Evolutionary conservation across 2,113 vertebrate species (phyloP).

Genomic region (Rhinopithecus roxellana): DNA sequence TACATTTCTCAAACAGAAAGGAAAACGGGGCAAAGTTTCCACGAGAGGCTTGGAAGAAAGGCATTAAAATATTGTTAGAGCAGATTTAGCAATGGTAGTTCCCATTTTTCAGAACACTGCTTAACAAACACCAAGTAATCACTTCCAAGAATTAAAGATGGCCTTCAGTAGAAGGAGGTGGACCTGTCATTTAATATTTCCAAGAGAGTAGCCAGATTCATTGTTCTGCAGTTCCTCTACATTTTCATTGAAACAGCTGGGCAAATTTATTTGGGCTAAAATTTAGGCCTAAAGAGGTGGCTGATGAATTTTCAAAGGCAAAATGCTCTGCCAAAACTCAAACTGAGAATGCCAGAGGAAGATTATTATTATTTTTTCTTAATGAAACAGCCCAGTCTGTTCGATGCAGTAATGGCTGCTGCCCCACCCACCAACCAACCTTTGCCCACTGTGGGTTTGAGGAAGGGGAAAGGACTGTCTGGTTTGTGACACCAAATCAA

Average conservation of each 20-base stretch:
- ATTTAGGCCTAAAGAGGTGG: not conserved
- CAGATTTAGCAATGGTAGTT: constrained; percentile 7
- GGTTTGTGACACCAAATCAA: not conserved
- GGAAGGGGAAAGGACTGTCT: not conserved
- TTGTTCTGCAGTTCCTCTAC: not conserved
- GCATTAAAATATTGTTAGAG: constrained; percentile 30
- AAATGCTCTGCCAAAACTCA: not conserved
- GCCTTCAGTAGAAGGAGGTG: not conserved
- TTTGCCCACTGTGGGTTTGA: not conserved
- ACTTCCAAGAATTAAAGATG: constrained; percentile 17
- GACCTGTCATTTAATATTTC: not conserved
- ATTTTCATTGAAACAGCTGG: not conserved
- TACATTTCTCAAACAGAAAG: constrained; percentile 50
- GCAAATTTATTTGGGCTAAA: not conserved
- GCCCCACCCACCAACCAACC: not conserved
- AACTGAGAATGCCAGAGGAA: not conserved
- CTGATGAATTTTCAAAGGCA: constrained; percentile 15
- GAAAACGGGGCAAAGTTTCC: not conserved
- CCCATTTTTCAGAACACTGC: not conserved
- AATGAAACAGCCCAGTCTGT: not conserved
- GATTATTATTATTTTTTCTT: not conserved
- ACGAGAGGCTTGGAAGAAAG: not conserved
- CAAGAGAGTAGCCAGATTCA: not conserved
- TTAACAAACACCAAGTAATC: not conserved
- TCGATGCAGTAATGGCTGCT: not conserved